A percentile compares a stretch with the other conserved stretches of the same genome.
Evolutionary conservation across 2,888 invertebrate species (phyloP).

Genomic region (Lasioglossum leucozonium): DNA sequence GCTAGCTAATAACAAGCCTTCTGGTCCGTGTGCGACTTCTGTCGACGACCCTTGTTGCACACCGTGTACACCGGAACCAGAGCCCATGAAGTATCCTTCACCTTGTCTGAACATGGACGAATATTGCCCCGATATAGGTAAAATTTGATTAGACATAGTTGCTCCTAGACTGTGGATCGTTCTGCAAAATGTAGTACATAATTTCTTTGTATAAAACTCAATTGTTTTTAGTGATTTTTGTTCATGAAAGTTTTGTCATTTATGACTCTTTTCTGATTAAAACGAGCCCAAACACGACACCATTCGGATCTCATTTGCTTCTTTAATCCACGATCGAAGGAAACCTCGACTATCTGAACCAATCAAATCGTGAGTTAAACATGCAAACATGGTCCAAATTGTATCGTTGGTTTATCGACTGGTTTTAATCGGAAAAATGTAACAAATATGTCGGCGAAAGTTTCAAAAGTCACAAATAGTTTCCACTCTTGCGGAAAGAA

Average conservation of each 20-base stretch:
- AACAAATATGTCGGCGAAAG: neutral
- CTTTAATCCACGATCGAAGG: neutral
- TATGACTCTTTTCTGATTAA: neutral
- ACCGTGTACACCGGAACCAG: too few species aligned
- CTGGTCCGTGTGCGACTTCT: neutral
- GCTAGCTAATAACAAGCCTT: neutral
- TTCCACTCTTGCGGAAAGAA: neutral
- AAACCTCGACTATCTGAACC: too few species aligned
- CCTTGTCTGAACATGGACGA: slow-evolving; percentile 26
- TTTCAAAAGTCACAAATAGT: neutral
- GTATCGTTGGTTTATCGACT: too few species aligned
- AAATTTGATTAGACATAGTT: neutral
- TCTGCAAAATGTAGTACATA: too few species aligned
- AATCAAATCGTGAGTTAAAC: neutral
- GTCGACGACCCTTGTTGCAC: neutral
- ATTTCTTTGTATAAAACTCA: neutral
- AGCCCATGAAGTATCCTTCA: neutral
- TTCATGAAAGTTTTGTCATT: neutral
- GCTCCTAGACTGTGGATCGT: too few species aligned
- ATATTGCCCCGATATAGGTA: slow-evolving; percentile 13
- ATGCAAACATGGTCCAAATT: neutral
- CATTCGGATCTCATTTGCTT: neutral
- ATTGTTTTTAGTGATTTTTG: too few species aligned
- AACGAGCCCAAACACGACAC: neutral
- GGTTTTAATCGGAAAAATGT: neutral